Base-by-base conservation (phyloP, 1,140 invertebrate species). In the Solenopsis fugax region DNA sequence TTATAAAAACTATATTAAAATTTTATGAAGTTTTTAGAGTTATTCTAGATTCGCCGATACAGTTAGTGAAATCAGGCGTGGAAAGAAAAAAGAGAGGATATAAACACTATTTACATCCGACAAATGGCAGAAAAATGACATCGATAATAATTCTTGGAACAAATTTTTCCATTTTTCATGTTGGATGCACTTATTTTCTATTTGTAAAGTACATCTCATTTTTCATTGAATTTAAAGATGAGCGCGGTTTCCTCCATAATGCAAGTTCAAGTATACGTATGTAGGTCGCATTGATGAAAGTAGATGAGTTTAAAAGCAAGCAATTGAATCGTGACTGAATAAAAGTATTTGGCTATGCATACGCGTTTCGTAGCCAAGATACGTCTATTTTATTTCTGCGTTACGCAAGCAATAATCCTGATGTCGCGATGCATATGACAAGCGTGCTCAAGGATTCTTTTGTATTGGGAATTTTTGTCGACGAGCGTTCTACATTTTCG, bases 181-280 rank as follows among this genome's bases (percentile, higher is more conserved):
- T 37, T 29, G 69, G 34, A 84, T 24, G 18, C 34, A 37, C 10
- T 84, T 75, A 45, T 37, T 75, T 84, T 58, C 65, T 29, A 48
- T 71, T 37, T 72, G 24, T 21, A 18, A 82, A 24, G 41, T 29
- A 75, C 41, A 62, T 60, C 24, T 48, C 54, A 60, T 75, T 84
- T 84, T 34, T 84, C 80, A 73, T 75, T 50, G 56, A 73, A 84
- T 84, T 75, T 84, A 48, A 75, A 84, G 41, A 84, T 84, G 29
- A 84, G 24, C 52, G 18, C 13, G 21, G 24, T 82, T 84, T 62
- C 56, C 48, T 75, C 41, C 12, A 84, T 84, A 84, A 84, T 84
- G 69, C 54, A 84, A 84, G 54, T 73, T 60, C 4, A 24, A 29
- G 13, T 48, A 48, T 34, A 60, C 12, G 45, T 60, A 84, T 84